Conservation (phyloP, 2,797 vertebrate genomes). For the Bovichtus variegatus region DNA sequence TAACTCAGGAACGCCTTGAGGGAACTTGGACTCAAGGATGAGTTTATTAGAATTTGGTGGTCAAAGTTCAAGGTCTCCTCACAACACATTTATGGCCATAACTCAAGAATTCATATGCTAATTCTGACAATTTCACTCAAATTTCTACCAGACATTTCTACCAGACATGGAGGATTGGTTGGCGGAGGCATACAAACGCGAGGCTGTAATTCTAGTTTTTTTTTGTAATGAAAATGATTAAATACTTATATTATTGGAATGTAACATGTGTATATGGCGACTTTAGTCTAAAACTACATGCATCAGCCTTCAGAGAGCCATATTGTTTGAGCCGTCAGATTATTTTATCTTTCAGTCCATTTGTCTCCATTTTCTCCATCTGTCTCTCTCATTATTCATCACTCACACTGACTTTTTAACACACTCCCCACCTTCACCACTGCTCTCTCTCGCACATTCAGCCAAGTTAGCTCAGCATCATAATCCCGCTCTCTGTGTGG, state of each 20-base stretch:
- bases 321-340: slow-evolving; percentile 45
- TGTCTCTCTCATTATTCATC: slow-evolving; percentile 50
- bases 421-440: slow-evolving; percentile 19
- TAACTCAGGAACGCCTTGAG: no score
- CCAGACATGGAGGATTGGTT: no score
- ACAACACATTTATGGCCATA: no score
- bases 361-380: slow-evolving; percentile 48
- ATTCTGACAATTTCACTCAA: no score
- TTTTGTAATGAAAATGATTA: slow-evolving; percentile 25
- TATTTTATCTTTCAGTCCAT: slow-evolving; percentile 49
- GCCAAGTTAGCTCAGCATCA: slow-evolving; percentile 56
- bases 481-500: slow-evolving; percentile 51
- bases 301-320: slow-evolving; percentile 23
- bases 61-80: no score
- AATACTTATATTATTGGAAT: slow-evolving; percentile 27
- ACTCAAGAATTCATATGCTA: no score
- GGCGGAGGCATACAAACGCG: no score
- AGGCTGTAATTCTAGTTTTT: background rate
- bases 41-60: no score
- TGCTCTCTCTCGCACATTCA: slow-evolving; percentile 7
- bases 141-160: no score
- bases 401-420: slow-evolving; percentile 41
- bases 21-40: no score
- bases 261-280: slow-evolving; percentile 1
- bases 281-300: slow-evolving; percentile 14